Evolutionary conservation across 2,797 vertebrate species (phyloP), one percentile per base, ranked within the genome.

Genomic region (Todus mexicanus): DNA sequence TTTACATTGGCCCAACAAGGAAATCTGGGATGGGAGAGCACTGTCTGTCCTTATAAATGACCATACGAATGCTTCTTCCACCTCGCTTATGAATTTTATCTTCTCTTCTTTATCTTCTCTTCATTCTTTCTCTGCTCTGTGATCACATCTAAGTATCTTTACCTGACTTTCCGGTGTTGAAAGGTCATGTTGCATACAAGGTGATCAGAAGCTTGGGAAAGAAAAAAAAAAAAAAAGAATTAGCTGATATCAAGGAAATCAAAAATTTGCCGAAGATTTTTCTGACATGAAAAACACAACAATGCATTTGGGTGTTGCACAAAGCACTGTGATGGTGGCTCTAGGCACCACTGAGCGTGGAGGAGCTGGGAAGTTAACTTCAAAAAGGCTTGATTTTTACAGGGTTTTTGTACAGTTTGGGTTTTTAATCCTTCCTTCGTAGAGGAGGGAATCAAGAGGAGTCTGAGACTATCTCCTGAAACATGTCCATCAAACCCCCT

Each of bases 41-140:
- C 20, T 61, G 5, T 6, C 31, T 66, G 35, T 15, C 17, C 6
- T 64, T 59, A 22, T 14, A 51, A 81, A 11, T 45, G 2, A 12
- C 21, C 18, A 1, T 12, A 11, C 6, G 42, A 37, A 8, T 12
- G 47, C 22, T 77, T 83, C 8, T 91, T 11, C 29, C 19, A 21
- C 26, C 29, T 45, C 6, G 0, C 19, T 42, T 69, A 3, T 47
- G 59, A 13, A 7, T 83, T 61, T 74, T 51, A 12, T 17, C 47
- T 74, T 76, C 27, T 75, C 38, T 57, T 42, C 0, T 61, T 74
- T 51, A 12, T 17, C 47, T 74, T 76, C 27, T 75, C 38, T 57
- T 42, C 0, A 0, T 61, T 59, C 29, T 48, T 66, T 23, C 15
- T 57, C 61, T 85, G 43, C 47, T 3, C 0, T 12, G 12, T 73